Evolutionary conservation across 2,113 vertebrate genomes (phyloP).

Genomic region (Tylochromis polylepis): DNA sequence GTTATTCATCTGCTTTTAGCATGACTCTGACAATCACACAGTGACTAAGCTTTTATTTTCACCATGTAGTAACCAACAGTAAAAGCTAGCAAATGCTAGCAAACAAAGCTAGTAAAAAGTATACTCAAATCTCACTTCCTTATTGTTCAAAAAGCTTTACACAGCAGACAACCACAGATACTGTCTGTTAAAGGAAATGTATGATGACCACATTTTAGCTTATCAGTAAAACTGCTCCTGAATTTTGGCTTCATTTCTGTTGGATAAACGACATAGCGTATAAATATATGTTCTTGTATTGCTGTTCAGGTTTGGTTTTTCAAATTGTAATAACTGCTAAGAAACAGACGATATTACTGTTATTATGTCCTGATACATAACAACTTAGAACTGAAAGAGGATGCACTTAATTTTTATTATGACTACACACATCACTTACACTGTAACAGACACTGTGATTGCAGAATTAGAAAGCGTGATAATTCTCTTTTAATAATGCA

Average conservation of each 20-base stretch:
- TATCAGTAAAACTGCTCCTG: neutral
- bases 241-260: neutral
- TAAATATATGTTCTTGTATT: neutral
- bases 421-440: neutral
- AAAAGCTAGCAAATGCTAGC: neutral
- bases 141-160: neutral
- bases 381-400: neutral
- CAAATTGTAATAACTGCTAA: neutral
- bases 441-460: neutral
- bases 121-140: neutral
- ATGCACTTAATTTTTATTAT: neutral
- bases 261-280: neutral
- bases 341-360: neutral
- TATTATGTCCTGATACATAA: neutral
- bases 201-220: neutral
- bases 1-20: neutral
- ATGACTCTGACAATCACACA: neutral
- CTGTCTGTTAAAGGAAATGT: neutral
- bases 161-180: neutral
- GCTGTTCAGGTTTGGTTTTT: neutral
- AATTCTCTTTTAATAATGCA: neutral
- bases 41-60: neutral
- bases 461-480: neutral
- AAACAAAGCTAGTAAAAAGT: neutral
- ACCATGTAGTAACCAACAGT: neutral